Base-by-base conservation (phyloP, 2,888 invertebrate genomes). In the Hemithea aestivaria region DNA sequence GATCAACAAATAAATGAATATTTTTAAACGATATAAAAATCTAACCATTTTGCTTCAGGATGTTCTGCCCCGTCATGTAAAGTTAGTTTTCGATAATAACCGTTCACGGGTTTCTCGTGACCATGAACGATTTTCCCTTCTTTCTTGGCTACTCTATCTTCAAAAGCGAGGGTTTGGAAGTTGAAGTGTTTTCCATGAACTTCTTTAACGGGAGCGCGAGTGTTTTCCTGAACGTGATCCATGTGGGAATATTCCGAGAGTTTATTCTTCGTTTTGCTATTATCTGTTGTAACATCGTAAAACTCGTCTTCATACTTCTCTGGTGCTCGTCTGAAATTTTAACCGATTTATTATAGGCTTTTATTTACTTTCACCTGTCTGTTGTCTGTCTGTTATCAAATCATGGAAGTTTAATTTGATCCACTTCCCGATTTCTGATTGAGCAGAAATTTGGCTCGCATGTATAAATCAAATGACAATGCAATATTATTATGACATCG, bases 31-130 rank as follows among this genome's bases (percentile, higher is more conserved):
- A 35, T 27, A 4, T 16, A 35, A 6, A 20, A 24, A 35, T 20
- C 51, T 54, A 44, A 73, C 73, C 69, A 64, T 53, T 71, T 73
- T 12, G 65, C 69, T 20, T 62, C 51, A 1, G 55, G 53, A 35
- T 58, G 5, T 23, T 24, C 1, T 26, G 8, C 22, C 39, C 44
- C 11, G 9, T 45, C 16, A 33, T 12, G 10, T 1, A 45, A 27
- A 6, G 48, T 34, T 9, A 51, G 45, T 16, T 56, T 51, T 23
- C 47, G 49, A 33, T 48, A 41, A 30, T 39, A 34, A n/a, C 48
- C 40, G 29, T 43, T 41, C 3, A 38, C 43, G 3, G 16, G 16
- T 43, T 52, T 50, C 5, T 54, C 47, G 5, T 26, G 20, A 6
- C 36, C 44, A 2, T 28, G 38, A n/a, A 26, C 24, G 28, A 34